Percentiles rank a stretch among this genome's conserved stretches.
These are phyloP conservation scores for Akabosia matsudoensis DNA, from an alignment of 1,140 invertebrate species.

Conservation along the genomic window DNA sequence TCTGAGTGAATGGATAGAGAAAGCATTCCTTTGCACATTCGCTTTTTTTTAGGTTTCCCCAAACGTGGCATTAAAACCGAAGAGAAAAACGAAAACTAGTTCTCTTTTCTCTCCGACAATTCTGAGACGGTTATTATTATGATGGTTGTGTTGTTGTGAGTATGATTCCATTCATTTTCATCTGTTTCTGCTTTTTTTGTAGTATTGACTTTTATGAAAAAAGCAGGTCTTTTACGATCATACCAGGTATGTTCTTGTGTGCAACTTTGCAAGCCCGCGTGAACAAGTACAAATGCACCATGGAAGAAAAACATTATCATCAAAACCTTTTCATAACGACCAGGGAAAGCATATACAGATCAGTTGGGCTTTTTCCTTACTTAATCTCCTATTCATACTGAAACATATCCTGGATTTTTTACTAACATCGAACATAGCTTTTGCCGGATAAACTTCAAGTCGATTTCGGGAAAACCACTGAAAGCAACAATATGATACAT, in stretches of 20 bases:
- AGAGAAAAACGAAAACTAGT: constrained; percentile 1
- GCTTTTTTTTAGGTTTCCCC: neutral
- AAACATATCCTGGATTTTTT: neutral
- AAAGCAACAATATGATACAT: neutral
- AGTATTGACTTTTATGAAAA: neutral
- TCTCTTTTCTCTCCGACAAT: neutral
- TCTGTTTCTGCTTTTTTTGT: neutral
- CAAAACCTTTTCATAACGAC: no score
- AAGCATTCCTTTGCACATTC: neutral
- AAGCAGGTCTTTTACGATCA: neutral
- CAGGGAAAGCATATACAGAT: no score
- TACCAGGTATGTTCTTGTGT: neutral
- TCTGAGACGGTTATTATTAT: neutral
- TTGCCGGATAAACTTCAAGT: no score
- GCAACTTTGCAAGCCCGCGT: no score
- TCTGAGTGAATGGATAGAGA: neutral
- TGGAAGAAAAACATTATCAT: no score
- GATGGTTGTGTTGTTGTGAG: constrained; percentile 4
- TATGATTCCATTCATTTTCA: neutral
- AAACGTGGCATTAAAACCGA: constrained; percentile 1
- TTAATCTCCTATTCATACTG: neutral
- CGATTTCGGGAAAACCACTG: no score
- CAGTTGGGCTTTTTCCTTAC: neutral
- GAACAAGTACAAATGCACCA: no score
- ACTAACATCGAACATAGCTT: neutral